Evolutionary conservation across 2,113 vertebrate species (phyloP), one percentile per base, ranked within the genome.

Genomic region (Lagenorhynchus albirostris): DNA sequence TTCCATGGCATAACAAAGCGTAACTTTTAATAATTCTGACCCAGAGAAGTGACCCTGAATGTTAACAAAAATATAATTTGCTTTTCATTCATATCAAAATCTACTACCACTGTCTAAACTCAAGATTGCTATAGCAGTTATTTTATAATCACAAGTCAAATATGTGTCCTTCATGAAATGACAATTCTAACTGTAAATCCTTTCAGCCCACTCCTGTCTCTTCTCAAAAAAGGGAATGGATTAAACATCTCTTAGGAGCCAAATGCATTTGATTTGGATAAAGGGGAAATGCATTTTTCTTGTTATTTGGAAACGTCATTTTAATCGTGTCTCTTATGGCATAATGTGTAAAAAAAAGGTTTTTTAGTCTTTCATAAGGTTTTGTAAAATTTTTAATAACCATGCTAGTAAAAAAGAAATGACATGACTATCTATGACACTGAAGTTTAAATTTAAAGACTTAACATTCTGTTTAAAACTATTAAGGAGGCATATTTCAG

Each of bases 231-330:
- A 96, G 31, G 23, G 70, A 96, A 94, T 96, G 94, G 97, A 97
- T 98, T 98, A 98, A 98, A 95, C 79, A 89, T 98, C 93, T 98
- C 96, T 97, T 95, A 98, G 83, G 96, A 96, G 71, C 92, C 96
- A 98, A 98, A 96, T 94, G 80, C 91, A 92, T 97, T 98, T 98
- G 94, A 95, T 98, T 89, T 92, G 96, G 82, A 98, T 98, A 97
- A 98, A 96, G 67, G 93, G 41, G 20, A 91, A 89, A 98, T 98
- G 55, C 90, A 98, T 98, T 97, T 98, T 98, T 98, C 96, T 98
- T 98, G 92, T 94, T 96, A 96, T 98, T 98, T 98, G 96, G 91
- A 50, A 98, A 94, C 81, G 89, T 98, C 96, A 96, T 97, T 98
- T 98, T 97, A 96, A 96, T 98, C 97, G 95, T 98, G 50, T 98